Percentiles rank a stretch among this genome's conserved stretches.
Evolutionary conservation across 2,113 vertebrate genomes (phyloP).

Genomic region (Ceuthmochares aereus): DNA sequence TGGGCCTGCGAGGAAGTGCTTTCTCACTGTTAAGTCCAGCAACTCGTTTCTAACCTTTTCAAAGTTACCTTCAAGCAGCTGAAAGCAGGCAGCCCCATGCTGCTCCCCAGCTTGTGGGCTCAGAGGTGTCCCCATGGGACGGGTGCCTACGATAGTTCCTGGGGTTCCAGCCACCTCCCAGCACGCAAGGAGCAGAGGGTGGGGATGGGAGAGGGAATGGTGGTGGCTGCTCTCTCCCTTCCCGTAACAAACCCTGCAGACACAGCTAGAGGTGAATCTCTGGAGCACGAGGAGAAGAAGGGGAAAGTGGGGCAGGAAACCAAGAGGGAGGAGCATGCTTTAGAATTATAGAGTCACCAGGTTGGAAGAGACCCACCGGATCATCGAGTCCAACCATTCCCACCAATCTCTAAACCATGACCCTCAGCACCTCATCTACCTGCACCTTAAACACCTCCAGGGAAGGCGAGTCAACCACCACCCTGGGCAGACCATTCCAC

Average conservation of each 20-base stretch:
- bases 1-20: accelerated
- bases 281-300: neutral
- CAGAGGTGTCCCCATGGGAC: neutral
- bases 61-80: neutral
- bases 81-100: neutral
- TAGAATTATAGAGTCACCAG: too few species aligned
- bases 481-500: too few species aligned
- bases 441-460: too few species aligned
- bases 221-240: neutral
- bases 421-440: too few species aligned
- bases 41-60: neutral
- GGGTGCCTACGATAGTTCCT: accelerated
- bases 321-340: neutral
- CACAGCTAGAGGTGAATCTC: neutral
- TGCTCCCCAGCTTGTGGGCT: neutral
- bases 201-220: accelerated
- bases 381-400: too few species aligned
- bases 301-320: accelerated
- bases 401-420: too few species aligned
- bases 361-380: too few species aligned
- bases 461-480: too few species aligned
- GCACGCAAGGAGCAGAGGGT: neutral
- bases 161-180: neutral
- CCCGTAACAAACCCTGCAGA: neutral
- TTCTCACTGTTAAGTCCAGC: neutral